Percentiles rank a stretch among this genome's conserved stretches.
phyloP scores from a whole-genome alignment of 2,113 vertebrate species.

The Benitochromis conjunctus region DNA sequence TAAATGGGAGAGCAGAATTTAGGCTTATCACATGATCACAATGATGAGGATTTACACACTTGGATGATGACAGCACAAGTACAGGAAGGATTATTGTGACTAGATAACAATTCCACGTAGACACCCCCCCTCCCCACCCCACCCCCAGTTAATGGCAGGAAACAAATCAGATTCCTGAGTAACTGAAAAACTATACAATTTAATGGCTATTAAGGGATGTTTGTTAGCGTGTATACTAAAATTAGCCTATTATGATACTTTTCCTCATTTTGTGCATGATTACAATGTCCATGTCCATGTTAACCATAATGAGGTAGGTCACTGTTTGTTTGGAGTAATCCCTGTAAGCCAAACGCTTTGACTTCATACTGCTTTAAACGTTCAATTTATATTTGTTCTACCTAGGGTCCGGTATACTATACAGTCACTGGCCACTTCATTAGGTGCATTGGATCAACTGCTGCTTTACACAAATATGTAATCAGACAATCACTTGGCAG shows the following conservation, averaged over 20 bases:
- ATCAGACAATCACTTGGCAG: not conserved
- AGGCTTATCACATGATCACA: slow-evolving; percentile 38
- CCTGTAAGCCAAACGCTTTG: not conserved
- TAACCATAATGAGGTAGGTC: fast-evolving
- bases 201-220: slow-evolving; percentile 35
- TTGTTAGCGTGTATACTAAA: not conserved
- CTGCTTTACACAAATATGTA: not conserved
- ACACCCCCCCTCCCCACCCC: not conserved
- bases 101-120: slow-evolving; percentile 30
- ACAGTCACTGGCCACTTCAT: not conserved
- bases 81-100: slow-evolving; percentile 48
- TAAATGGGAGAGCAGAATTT: slow-evolving; percentile 70
- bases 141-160: slow-evolving; percentile 44
- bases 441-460: not conserved
- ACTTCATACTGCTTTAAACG: not conserved
- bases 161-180: slow-evolving; percentile 53
- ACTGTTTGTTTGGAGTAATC: not conserved
- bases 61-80: slow-evolving; percentile 40
- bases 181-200: slow-evolving; percentile 37
- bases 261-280: not conserved
- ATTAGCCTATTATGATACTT: not conserved
- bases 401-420: not conserved
- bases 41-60: slow-evolving; percentile 57
- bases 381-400: not conserved
- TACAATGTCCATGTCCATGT: not conserved